phyloP scores from a whole-genome alignment of 2,888 invertebrate species.

The Epirrhoe tristata region DNA sequence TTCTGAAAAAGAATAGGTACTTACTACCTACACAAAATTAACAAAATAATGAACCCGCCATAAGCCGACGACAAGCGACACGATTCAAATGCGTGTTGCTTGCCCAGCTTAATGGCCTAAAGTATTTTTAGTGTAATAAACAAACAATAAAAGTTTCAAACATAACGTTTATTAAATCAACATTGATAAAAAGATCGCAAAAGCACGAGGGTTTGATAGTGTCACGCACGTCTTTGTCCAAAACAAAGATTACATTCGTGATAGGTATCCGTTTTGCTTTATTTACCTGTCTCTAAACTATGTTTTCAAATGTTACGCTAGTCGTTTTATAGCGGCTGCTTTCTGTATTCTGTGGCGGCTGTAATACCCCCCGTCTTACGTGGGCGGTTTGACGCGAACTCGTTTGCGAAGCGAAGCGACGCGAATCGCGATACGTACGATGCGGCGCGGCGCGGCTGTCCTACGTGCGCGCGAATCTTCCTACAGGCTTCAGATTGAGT shows the following conservation, averaged over 20 bases:
- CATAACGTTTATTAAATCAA: not conserved
- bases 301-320: not conserved
- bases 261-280: not conserved
- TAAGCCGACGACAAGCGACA: not conserved
- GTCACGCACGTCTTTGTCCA: not conserved
- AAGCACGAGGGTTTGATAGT: not conserved
- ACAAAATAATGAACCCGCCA: no score
- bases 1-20: no score
- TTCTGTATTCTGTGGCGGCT: not conserved
- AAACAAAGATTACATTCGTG: not conserved
- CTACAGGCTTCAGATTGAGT: no score
- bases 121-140: not conserved
- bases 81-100: not conserved
- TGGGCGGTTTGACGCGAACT: no score
- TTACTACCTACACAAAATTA: no score
- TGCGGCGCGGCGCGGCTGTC: no score
- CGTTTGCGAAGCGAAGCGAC: no score
- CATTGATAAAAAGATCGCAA: not conserved
- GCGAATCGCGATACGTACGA: no score
- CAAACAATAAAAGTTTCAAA: not conserved
- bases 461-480: no score
- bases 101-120: not conserved
- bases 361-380: no score
- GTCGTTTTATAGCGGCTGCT: not conserved
- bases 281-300: not conserved